phyloP scores from a whole-genome alignment of 1,140 invertebrate species.

The Pogonomyrmex californicus region DNA sequence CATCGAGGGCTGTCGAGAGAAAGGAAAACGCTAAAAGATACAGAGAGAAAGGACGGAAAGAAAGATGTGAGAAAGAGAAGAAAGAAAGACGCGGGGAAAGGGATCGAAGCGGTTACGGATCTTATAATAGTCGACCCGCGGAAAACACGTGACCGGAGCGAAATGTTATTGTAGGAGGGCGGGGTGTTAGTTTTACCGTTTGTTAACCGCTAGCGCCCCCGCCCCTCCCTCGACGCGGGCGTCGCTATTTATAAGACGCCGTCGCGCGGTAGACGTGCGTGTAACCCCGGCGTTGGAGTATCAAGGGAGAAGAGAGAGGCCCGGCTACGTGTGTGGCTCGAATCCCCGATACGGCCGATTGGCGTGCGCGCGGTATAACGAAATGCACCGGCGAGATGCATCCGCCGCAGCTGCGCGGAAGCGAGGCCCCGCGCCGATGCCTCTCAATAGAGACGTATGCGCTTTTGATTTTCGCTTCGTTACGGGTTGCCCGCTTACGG shows the following conservation, averaged over 20 bases:
- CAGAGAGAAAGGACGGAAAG: neutral
- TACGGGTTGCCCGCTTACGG: neutral
- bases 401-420: slow-evolving; percentile 63
- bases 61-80: neutral
- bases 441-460: slow-evolving; percentile 38
- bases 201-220: slow-evolving; percentile 80
- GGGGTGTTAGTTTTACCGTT: slow-evolving; percentile 84
- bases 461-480: slow-evolving; percentile 48
- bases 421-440: neutral
- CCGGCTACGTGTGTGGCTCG: slow-evolving; percentile 81
- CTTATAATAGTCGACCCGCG: slow-evolving; percentile 82
- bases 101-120: slow-evolving; percentile 72
- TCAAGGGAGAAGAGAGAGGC: slow-evolving; percentile 11
- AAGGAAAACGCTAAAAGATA: neutral
- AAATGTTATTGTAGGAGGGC: slow-evolving; percentile 85
- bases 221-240: slow-evolving; percentile 50
- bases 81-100: slow-evolving; percentile 15
- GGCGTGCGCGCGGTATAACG: slow-evolving; percentile 64
- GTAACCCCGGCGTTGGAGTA: slow-evolving; percentile 36
- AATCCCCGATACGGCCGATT: slow-evolving; percentile 69
- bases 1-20: neutral
- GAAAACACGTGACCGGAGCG: slow-evolving; percentile 82
- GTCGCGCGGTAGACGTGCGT: slow-evolving; percentile 67
- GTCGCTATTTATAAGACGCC: slow-evolving; percentile 82
- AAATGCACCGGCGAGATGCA: slow-evolving; percentile 68